phyloP scores from a whole-genome alignment of 2,797 vertebrate genomes.

The Nasua narica region DNA sequence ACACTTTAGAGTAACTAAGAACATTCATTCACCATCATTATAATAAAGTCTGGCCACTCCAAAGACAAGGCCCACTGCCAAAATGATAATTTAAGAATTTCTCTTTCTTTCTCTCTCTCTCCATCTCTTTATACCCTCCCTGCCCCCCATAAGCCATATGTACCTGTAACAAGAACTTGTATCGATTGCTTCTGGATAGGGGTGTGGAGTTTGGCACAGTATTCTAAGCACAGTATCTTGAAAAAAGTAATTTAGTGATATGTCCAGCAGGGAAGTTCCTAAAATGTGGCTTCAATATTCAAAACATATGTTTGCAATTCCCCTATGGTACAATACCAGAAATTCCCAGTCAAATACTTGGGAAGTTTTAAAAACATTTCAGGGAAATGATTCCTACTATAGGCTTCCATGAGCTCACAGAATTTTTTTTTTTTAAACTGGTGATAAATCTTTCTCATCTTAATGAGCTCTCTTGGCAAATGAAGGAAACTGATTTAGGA shows the following conservation, averaged over 20 bases:
- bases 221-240: neutral
- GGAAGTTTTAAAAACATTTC: constrained; percentile 35
- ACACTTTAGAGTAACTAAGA: neutral
- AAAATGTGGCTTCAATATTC: neutral
- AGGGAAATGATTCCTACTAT: neutral
- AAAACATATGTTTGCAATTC: neutral
- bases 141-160: neutral
- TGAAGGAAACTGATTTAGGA: constrained; percentile 40
- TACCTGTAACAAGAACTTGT: neutral
- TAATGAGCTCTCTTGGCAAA: constrained; percentile 61
- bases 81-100: constrained; percentile 39
- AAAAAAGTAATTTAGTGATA: neutral
- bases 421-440: neutral
- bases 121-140: too few relatives aligned
- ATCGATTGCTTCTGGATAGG: neutral
- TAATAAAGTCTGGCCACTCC: neutral
- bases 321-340: neutral
- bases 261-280: neutral
- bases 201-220: neutral
- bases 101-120: neutral
- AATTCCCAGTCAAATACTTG: neutral
- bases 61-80: neutral
- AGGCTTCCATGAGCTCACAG: constrained; percentile 31
- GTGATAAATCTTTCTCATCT: constrained; percentile 43
- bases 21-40: neutral